phyloP scores from a whole-genome alignment of 2,888 invertebrate genomes.

The Leptinotarsa juncta region DNA sequence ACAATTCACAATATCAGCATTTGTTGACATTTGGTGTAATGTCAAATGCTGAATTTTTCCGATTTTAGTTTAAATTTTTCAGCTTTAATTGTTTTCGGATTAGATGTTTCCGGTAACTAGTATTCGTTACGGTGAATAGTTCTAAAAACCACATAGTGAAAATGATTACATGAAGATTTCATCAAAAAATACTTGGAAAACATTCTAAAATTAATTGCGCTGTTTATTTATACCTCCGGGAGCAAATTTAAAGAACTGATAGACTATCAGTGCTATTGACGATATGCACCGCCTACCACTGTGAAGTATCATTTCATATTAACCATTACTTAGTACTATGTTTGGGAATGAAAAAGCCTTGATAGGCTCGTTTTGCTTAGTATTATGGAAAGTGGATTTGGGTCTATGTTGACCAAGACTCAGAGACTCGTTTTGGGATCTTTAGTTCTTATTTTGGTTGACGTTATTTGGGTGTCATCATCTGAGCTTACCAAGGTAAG shows the following conservation, averaged over 20 bases:
- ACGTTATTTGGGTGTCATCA: conserved; percentile 95
- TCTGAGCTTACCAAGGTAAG: conserved; percentile 93
- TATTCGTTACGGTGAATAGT: not conserved
- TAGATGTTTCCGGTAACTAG: not conserved
- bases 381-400: conserved; percentile 49
- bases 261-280: conserved; percentile 14
- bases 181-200: not conserved
- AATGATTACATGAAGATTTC: conserved; percentile 2
- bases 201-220: not conserved
- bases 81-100: not conserved
- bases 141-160: not conserved
- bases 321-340: conserved; percentile 31
- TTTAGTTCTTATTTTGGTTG: conserved; percentile 88
- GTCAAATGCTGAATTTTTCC: not conserved
- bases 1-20: not conserved
- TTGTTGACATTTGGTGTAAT: not conserved
- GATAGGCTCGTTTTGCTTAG: conserved; percentile 27
- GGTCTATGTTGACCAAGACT: conserved; percentile 71
- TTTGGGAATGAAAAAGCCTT: conserved; percentile 31
- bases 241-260: conserved; percentile 7
- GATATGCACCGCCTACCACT: conserved; percentile 33
- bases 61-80: not conserved
- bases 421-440: conserved; percentile 86
- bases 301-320: conserved; percentile 8
- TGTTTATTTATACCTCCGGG: not conserved